Conservation (phyloP, 2,888 invertebrate genomes). For the Drosophila nr. medialis region DNA sequence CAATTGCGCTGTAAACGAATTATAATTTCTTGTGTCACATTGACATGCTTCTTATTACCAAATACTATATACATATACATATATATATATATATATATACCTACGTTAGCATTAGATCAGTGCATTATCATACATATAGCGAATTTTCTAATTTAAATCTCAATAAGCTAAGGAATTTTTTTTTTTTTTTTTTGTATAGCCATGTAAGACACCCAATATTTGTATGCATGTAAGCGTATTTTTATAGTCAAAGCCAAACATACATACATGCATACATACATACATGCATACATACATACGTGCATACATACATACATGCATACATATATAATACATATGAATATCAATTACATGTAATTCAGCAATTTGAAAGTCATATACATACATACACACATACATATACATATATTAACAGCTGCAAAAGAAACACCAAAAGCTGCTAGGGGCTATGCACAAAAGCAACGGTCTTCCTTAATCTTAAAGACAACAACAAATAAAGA, state of each 20-base stretch:
- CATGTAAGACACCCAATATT: conserved; percentile 42
- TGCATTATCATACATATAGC: conserved; percentile 36
- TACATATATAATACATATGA: conserved; percentile 10
- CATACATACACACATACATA: conserved; percentile 1
- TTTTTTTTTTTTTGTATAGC: conserved; percentile 41
- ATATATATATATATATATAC: conserved; percentile 6
- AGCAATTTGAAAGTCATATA: conserved; percentile 19
- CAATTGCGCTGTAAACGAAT: conserved; percentile 72
- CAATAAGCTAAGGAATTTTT: conserved; percentile 10
- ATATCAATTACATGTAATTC: conserved; percentile 41
- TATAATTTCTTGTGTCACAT: conserved; percentile 72
- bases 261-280: not conserved
- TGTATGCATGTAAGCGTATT: conserved; percentile 26
- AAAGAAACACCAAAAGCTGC: conserved; percentile 31
- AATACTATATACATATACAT: conserved; percentile 35
- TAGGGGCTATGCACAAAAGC: conserved; percentile 67
- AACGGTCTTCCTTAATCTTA: conserved; percentile 71
- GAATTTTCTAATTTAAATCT: conserved; percentile 29
- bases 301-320: conserved; percentile 24
- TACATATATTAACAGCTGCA: conserved; percentile 22
- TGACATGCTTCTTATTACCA: conserved; percentile 70
- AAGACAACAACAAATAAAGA: conserved; percentile 25
- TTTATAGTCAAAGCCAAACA: conserved; percentile 1
- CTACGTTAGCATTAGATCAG: conserved; percentile 34
- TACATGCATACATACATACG: conserved; percentile 16